Conservation (phyloP, 2,888 invertebrate species). For the Elysia crispata region DNA sequence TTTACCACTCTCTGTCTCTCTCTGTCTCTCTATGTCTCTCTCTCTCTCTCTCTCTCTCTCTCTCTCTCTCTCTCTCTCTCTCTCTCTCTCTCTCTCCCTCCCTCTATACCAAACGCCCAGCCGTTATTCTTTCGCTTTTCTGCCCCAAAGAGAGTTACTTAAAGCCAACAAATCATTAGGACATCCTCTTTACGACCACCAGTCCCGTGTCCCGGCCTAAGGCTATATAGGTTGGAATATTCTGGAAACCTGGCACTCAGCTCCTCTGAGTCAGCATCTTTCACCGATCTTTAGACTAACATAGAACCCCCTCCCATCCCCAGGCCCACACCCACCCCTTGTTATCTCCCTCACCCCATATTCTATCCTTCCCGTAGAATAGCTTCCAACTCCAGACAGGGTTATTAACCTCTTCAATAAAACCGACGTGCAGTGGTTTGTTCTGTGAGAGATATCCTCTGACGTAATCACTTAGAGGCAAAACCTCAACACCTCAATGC, state of each 20-base stretch:
- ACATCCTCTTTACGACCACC: background rate
- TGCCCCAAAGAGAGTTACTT: background rate
- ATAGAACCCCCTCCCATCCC: too few relatives aligned
- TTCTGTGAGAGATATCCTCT: too few relatives aligned
- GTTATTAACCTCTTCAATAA: too few relatives aligned
- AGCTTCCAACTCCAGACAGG: too few relatives aligned
- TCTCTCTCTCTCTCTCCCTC: too few relatives aligned
- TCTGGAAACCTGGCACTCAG: background rate
- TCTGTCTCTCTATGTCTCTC: background rate
- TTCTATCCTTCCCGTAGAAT: background rate
- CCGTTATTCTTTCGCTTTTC: background rate
- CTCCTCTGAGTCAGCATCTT: background rate
- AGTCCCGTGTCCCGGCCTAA: background rate
- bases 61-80: background rate
- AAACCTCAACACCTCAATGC: too few relatives aligned
- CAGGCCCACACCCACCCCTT: too few relatives aligned
- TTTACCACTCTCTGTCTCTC: too few relatives aligned
- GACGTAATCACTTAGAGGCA: too few relatives aligned
- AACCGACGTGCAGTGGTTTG: too few relatives aligned
- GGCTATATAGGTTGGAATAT: background rate
- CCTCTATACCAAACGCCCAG: too few relatives aligned
- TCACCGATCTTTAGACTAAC: background rate
- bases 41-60: constrained; percentile 20
- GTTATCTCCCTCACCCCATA: too few relatives aligned
- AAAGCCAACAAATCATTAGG: background rate